Evolutionary conservation across 2,888 invertebrate genomes (phyloP), one percentile per base, ranked within the genome.

Genomic region (Eupithecia pulchellata): DNA sequence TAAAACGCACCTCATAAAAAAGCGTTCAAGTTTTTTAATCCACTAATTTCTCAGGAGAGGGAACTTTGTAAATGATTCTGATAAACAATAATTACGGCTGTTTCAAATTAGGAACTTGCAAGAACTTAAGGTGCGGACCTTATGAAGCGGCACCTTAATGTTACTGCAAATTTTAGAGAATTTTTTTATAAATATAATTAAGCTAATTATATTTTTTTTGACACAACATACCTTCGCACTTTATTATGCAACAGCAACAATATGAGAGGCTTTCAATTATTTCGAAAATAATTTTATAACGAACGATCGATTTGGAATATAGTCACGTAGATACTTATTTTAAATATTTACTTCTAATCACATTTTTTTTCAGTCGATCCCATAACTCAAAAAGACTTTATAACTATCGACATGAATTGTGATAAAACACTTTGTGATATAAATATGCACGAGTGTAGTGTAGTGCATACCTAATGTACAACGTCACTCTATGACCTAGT

Each of bases 71-170:
- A 87, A 86, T 82, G 83, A 80, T 85, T 86, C 80, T 84, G 82
- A 86, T 86, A 83, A 84, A 86, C 84, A 89, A 87, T 88, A 86
- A 89, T 89, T 88, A 90, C 82, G 83, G 81, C 80, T 80, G 83
- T 87, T 89, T 84, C 85, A 89, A 91, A 91, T 90, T 89, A 88
- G 86, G 84, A 89, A 88, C 86, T 87, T 88, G 82, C 81, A 82
- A 85, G 84, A 88, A 89, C 78, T 87, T 82, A 84, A 57, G 65
- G 14, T 14, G 13, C 20, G n/a, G n/a, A 58, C 20, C 13, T 17
- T 4, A 39, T n/a, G n/a, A 11, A 29, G 36, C 57, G 29, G 34
- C 29, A 17, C 25, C 42, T 47, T 27, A 57, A 17, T 29, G 0
- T 57, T 36, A 20, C 32, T 2, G 17, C 2, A n/a, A 30, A 30